Percentiles rank a stretch among this genome's conserved stretches.
phyloP scores from a whole-genome alignment of 2,113 vertebrate species.

The Poeciliopsis retropinna region DNA sequence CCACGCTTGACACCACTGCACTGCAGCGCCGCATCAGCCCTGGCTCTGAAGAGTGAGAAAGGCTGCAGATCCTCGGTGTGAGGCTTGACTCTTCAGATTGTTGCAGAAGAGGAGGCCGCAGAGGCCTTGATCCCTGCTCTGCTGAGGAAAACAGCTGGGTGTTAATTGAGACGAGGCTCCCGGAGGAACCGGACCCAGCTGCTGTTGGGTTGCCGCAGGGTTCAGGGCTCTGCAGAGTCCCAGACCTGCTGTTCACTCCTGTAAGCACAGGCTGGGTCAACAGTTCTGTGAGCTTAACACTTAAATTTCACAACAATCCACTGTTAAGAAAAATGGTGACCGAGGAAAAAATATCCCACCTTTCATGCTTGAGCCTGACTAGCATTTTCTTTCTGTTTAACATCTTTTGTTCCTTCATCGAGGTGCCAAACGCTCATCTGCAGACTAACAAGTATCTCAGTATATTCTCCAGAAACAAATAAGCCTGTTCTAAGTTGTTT shows the following conservation, averaged over 20 bases:
- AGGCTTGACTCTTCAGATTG: background rate
- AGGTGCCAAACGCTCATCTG: background rate
- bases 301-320: slow-evolving; percentile 28
- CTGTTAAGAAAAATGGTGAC: background rate
- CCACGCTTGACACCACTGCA: background rate
- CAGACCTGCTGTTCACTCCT: slow-evolving; percentile 72
- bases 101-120: slow-evolving; percentile 26
- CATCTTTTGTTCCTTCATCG: background rate
- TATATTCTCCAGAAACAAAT: too few relatives aligned
- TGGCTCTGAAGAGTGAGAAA: background rate
- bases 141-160: slow-evolving; percentile 68
- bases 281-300: slow-evolving; percentile 42
- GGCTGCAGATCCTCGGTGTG: background rate
- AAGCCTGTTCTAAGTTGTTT: too few relatives aligned
- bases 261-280: slow-evolving; percentile 58
- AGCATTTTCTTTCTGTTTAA: background rate
- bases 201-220: slow-evolving; percentile 47
- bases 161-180: slow-evolving; percentile 68
- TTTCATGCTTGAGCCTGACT: background rate
- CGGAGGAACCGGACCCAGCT: slow-evolving; percentile 50
- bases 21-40: background rate
- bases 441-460: background rate
- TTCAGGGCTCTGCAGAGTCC: slow-evolving; percentile 62
- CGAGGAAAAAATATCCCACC: background rate
- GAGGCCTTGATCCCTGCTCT: slow-evolving; percentile 49